Conservation (phyloP, 37 sponge, comb jelly and placozoan genomes). For the Agelas oroides region DNA sequence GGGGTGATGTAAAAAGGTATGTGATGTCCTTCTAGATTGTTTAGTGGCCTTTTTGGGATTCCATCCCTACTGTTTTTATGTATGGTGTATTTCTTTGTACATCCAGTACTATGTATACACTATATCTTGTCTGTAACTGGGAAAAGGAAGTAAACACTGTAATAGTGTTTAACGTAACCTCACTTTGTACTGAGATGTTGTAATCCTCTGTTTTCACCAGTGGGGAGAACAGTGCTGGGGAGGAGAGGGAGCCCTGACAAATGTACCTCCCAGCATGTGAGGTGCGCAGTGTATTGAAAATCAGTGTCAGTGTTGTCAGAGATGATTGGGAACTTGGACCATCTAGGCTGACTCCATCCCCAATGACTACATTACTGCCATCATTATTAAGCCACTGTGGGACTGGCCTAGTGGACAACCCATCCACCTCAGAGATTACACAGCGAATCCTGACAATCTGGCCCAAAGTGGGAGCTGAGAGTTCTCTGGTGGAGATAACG, state of each 20-base stretch:
- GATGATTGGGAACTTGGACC: neutral
- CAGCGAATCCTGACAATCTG: neutral
- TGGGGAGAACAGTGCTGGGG: neutral
- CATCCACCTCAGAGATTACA: neutral
- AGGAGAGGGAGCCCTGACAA: neutral
- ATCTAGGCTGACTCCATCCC: too few species aligned
- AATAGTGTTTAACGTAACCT: too few species aligned
- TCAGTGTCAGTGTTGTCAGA: neutral
- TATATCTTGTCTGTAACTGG: too few species aligned
- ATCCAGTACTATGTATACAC: too few species aligned
- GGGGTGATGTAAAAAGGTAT: too few species aligned
- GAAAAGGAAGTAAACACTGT: too few species aligned
- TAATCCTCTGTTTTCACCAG: neutral
- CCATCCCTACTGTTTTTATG: too few species aligned
- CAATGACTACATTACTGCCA: neutral
- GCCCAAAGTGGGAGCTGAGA: too few species aligned
- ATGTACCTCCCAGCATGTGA: constrained; percentile 1
- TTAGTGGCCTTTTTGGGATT: too few species aligned
- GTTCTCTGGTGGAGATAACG: too few species aligned
- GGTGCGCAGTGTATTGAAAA: neutral
- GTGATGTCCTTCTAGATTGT: too few species aligned
- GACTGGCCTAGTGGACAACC: neutral
- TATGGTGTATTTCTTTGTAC: too few species aligned
- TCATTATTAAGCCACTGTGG: neutral
- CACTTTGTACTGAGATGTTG: neutral